Base-by-base conservation (phyloP, 2,888 invertebrate genomes). In the Aphidius colemani region DNA sequence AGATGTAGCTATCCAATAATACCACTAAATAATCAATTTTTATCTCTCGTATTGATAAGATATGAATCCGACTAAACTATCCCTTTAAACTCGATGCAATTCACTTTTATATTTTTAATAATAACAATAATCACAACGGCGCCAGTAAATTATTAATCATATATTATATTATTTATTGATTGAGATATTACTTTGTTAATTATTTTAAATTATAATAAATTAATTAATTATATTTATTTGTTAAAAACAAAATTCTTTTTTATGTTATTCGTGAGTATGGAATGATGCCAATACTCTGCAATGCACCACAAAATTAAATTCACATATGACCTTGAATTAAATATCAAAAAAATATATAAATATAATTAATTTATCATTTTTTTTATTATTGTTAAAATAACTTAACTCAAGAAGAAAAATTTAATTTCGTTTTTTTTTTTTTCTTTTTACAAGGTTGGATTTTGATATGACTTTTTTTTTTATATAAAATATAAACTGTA, bases 21-120 rank as follows among this genome's bases (percentile, higher is more conserved):
- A 60, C 64, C 63, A 66, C 64, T 66, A 66, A 66, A 68, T 70
- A 68, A 66, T 68, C 61, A 63, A 49, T 18, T 50, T 66, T 70
- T 69, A 68, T 70, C 68, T 65, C 45, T 7, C 5, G 5, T 2
- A 18, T 18, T 7, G 70, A 70, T 70, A 70, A 70, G 70, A 70
- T 70, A 68, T 44, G 59, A 59, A 45, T 41, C 39, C 40, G 50
- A 61, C 60, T 63, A 61, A 66, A 66, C 66, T 64, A 64, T 66
- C 63, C 64, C 64, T 66, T 63, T 46, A 8, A 40, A 44, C 30
- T 53, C 44, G 61, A 48, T 53, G 56, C 30, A 30, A 30, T 2
- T 30, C 46, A n/a, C 10, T 48, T 7, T 48, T 48, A 11, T 48
- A 48, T 48, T 10, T n/a, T 48, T 13, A 7, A 30, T 30, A 30